These are phyloP conservation scores for Brachylomia viminalis DNA, from an alignment of 2,888 invertebrate species.

Conservation along the genomic window DNA sequence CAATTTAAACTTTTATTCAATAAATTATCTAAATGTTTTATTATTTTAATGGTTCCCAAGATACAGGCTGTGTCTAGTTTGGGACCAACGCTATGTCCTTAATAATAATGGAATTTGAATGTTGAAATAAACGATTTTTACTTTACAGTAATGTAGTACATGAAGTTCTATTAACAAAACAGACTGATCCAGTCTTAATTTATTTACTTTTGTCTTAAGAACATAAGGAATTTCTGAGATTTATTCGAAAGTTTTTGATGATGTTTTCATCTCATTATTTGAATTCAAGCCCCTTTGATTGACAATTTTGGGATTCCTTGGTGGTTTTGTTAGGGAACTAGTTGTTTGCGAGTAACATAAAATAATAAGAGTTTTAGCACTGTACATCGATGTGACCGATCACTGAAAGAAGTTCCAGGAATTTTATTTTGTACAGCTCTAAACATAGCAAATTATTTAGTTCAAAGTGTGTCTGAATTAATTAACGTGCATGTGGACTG, in stretches of 20 bases:
- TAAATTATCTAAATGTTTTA: too few species aligned
- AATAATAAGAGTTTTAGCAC: background rate
- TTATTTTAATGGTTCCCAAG: too few species aligned
- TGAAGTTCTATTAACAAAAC: background rate
- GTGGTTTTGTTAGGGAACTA: too few species aligned
- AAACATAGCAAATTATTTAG: conserved; percentile 34
- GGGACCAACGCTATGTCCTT: too few species aligned
- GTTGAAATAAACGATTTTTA: too few species aligned
- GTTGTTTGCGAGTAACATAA: background rate
- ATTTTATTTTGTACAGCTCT: background rate
- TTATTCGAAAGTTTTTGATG: conserved; percentile 4
- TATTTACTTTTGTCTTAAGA: background rate
- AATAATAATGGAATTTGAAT: too few species aligned
- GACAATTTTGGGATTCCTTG: too few species aligned
- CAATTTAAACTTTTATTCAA: too few species aligned
- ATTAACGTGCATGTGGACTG: too few species aligned
- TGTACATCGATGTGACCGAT: background rate
- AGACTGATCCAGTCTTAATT: background rate
- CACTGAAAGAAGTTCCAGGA: background rate
- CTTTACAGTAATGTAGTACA: too few species aligned
- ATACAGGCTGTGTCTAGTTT: too few species aligned
- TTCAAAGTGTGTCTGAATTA: background rate
- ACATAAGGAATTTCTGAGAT: background rate
- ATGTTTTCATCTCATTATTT: background rate
- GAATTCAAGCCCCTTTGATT: background rate